A percentile compares a stretch with the other conserved stretches of the same genome.
phyloP scores from a whole-genome alignment of 92 coral and sea anemone species.

The Phymanthus crucifer region DNA sequence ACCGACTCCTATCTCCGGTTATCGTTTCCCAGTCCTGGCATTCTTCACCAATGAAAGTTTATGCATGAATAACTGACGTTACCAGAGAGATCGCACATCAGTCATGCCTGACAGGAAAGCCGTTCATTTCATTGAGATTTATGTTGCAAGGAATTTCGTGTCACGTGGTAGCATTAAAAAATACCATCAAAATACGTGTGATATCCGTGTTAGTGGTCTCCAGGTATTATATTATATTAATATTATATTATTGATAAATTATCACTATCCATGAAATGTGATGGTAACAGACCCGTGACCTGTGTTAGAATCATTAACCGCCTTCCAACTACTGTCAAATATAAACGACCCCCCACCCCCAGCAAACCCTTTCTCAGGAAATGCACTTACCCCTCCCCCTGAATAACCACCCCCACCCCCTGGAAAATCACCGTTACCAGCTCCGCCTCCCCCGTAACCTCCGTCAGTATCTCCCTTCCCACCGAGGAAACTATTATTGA shows the following conservation, averaged over 20 bases:
- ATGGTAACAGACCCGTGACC: conserved; percentile 35
- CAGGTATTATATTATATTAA: too few relatives aligned
- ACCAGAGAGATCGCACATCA: too few relatives aligned
- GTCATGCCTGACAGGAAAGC: too few relatives aligned
- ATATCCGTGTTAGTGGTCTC: too few relatives aligned
- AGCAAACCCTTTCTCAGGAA: conserved; percentile 15
- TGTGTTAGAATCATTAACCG: neutral
- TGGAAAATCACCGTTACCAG: conserved; percentile 25
- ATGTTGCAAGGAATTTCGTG: too few relatives aligned
- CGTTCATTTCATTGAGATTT: too few relatives aligned
- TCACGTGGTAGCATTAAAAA: too few relatives aligned
- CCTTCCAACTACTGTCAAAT: conserved; percentile 3
- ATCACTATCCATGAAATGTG: neutral
- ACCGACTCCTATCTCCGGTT: too few relatives aligned
- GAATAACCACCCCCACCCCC: conserved; percentile 81
- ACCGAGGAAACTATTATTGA: conserved; percentile 34
- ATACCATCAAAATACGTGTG: too few relatives aligned
- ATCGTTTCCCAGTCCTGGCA: too few relatives aligned
- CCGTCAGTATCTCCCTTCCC: conserved; percentile 51
- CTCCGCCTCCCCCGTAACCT: conserved; percentile 73
- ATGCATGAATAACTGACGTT: too few relatives aligned
- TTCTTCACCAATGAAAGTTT: too few relatives aligned
- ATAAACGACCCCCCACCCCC: conserved; percentile 54
- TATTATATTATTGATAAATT: neutral
- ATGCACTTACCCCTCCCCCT: conserved; percentile 58